Percentiles rank a stretch among this genome's conserved stretches.
Conservation (phyloP, 2,113 vertebrate genomes). For the Melanocharis versteri region DNA sequence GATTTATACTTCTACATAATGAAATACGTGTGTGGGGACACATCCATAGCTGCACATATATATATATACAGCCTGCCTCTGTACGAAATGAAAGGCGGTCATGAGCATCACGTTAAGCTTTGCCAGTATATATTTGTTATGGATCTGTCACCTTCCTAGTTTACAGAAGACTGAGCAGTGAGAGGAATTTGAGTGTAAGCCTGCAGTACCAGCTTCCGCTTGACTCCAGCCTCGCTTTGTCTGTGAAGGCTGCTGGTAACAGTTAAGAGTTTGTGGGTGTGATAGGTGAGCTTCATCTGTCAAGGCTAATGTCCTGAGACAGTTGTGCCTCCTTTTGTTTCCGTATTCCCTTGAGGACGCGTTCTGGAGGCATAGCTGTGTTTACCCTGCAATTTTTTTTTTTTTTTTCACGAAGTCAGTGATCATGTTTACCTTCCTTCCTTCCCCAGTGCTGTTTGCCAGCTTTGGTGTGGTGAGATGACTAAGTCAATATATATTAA, state of each 20-base stretch:
- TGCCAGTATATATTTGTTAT: neutral
- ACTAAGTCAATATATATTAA: constrained; percentile 77
- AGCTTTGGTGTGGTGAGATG: constrained; percentile 62
- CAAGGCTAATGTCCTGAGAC: constrained; percentile 65
- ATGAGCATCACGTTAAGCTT: accelerated
- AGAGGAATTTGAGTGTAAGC: constrained; percentile 11
- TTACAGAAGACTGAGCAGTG: neutral
- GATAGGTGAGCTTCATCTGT: constrained; percentile 73
- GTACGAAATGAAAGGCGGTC: neutral
- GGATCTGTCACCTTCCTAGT: neutral
- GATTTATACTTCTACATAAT: neutral
- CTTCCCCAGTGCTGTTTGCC: constrained; percentile 67
- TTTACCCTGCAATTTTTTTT: constrained; percentile 61
- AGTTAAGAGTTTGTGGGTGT: constrained; percentile 47
- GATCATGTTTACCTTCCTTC: constrained; percentile 70
- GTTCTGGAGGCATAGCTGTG: constrained; percentile 60
- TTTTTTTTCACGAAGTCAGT: neutral
- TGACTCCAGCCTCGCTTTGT: constrained; percentile 38
- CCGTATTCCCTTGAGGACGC: constrained; percentile 61
- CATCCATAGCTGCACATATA: neutral
- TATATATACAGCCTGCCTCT: neutral
- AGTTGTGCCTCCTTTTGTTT: constrained; percentile 71
- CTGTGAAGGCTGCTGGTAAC: constrained; percentile 38
- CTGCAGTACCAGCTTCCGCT: neutral
- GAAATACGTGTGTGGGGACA: neutral